Base-by-base conservation (phyloP, 2,888 invertebrate genomes). In the Leptogaster cylindrica region DNA sequence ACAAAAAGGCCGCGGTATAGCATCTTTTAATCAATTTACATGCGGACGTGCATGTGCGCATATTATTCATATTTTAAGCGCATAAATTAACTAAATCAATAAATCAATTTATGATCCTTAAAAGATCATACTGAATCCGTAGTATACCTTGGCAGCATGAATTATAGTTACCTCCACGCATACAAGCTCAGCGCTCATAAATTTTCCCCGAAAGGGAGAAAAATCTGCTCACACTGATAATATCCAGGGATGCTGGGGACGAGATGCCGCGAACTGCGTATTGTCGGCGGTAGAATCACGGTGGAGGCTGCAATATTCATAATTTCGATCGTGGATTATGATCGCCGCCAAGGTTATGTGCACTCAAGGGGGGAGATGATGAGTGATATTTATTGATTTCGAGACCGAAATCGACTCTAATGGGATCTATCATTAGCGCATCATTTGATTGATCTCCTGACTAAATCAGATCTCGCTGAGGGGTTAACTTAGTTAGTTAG, bases 351-450 rank as follows among this genome's bases (percentile, higher is more conserved):
- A 20, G n/a, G 55, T 55, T 8, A 8, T 31, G 6, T 8, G 46
- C 46, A 25, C 23, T 25, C 46, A 23, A 55, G 20, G 36, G 33
- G 36, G 55, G 36, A 55, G 55, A 36, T 67, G 70, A 69, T 66
- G 68, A 65, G 70, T 68, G 70, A 73, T 71, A 73, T 69, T 67
- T 72, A 74, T 74, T 73, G 73, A 71, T 73, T 73, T 72, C 68
- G 68, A 70, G 73, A 73, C 70, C 70, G 70, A 70, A 72, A 69
- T 70, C 70, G 73, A 73, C 73, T 70, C 71, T 73, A 73, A 72
- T 73, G 69, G 72, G 69, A 72, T 72, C 71, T 71, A 74, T 73
- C 73, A 74, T 74, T 73, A 74, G 63, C 69, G 66, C 68, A 70
- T 65, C 67, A 66, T 52, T 66, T 71, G 71, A 71, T 71, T 71